Evolutionary conservation across 1,140 invertebrate genomes (phyloP).

Genomic region (Zaprionus capensis): DNA sequence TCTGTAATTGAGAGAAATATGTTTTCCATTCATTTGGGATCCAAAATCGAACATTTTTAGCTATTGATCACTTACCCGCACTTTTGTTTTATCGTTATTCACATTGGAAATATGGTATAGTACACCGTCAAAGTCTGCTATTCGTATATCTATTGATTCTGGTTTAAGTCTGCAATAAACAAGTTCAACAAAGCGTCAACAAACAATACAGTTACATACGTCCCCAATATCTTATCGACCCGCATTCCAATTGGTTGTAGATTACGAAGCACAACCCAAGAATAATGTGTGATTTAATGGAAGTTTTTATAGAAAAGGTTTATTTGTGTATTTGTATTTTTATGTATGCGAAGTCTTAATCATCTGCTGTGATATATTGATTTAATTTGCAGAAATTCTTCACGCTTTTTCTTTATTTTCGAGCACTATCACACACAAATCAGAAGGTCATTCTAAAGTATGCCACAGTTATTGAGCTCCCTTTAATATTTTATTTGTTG

Average conservation of each 20-base stretch:
- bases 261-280: slow-evolving; percentile 18
- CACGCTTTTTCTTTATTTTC: neutral
- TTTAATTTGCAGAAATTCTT: neutral
- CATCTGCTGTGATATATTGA: neutral
- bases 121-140: slow-evolving; percentile 99
- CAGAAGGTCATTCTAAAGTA: slow-evolving; percentile 23
- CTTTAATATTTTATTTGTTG: neutral
- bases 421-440: slow-evolving; percentile 51
- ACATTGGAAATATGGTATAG: slow-evolving; percentile 99
- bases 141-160: slow-evolving; percentile 96
- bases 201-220: slow-evolving; percentile 13
- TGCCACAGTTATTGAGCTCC: slow-evolving; percentile 53
- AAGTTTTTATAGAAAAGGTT: neutral
- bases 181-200: slow-evolving; percentile 8
- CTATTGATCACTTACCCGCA: slow-evolving; percentile 90
- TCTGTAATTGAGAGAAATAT: slow-evolving; percentile 86
- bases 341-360: neutral
- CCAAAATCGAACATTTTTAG: neutral
- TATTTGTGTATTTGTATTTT: neutral
- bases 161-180: slow-evolving; percentile 92
- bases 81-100: slow-evolving; percentile 97
- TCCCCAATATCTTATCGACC: slow-evolving; percentile 56
- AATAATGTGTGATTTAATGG: slow-evolving; percentile 18
- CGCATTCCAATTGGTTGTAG: slow-evolving; percentile 10
- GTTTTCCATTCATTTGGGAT: neutral